A percentile compares a stretch with the other conserved stretches of the same genome.
These are phyloP conservation scores for fruit fly (Drosophila melanogaster) DNA, from an alignment of 1,140 invertebrate species.

Conservation along the genomic window DNA sequence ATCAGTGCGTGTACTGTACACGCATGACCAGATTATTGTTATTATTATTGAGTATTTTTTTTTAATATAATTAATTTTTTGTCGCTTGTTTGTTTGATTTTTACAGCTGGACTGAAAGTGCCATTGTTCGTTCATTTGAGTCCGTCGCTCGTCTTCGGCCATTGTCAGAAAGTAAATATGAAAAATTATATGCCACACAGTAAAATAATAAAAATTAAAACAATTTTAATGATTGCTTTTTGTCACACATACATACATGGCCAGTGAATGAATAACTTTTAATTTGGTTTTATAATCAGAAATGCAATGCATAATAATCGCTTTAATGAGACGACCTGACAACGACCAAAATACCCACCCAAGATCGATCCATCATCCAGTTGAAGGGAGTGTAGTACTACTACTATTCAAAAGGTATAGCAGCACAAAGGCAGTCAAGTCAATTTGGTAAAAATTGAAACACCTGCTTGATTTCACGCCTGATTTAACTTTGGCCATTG, in stretches of 20 bases:
- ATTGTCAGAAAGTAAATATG: conserved; percentile 67
- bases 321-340: conserved; percentile 75
- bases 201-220: conserved; percentile 51
- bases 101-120: conserved; percentile 51
- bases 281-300: conserved; percentile 77
- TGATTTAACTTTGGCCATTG: conserved; percentile 80
- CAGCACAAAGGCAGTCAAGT: conserved; percentile 48
- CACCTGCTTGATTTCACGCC: conserved; percentile 82
- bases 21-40: conserved; percentile 64
- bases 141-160: conserved; percentile 29
- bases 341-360: conserved; percentile 26
- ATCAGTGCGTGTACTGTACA: conserved; percentile 52
- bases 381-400: neutral
- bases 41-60: conserved; percentile 59
- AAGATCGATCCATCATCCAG: conserved; percentile 64
- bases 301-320: conserved; percentile 79
- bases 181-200: conserved; percentile 62
- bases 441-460: conserved; percentile 83
- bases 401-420: neutral
- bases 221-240: conserved; percentile 58
- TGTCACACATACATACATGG: conserved; percentile 22
- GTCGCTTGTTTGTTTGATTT: conserved; percentile 56
- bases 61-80: conserved; percentile 60
- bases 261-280: conserved; percentile 77
- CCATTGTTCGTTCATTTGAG: conserved; percentile 3